phyloP scores from a whole-genome alignment of 2,888 invertebrate genomes.

The Dolichomitus sp. region DNA sequence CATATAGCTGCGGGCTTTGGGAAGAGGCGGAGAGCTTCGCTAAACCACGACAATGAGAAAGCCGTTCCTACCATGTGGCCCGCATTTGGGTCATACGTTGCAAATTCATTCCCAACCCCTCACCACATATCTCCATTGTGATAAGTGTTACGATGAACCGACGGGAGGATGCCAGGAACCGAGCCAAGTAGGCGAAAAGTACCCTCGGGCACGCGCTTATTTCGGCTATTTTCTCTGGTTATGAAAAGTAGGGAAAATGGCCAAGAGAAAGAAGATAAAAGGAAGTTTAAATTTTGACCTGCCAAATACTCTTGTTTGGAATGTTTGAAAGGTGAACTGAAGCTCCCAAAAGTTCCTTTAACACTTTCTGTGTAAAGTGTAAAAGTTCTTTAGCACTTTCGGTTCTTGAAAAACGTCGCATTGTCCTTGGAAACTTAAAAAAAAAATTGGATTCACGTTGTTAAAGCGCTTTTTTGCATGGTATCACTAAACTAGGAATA shows the following conservation, averaged over 20 bases:
- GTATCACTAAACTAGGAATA: background rate
- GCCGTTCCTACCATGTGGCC: slow-evolving; percentile 53
- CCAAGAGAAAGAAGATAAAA: slow-evolving; percentile 19
- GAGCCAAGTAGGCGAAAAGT: slow-evolving; percentile 68
- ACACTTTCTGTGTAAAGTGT: background rate
- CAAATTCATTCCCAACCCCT: slow-evolving; percentile 49
- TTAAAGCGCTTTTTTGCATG: background rate
- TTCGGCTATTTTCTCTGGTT: slow-evolving; percentile 43
- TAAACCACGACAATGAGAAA: slow-evolving; percentile 61
- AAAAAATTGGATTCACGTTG: background rate
- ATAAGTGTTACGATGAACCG: slow-evolving; percentile 68
- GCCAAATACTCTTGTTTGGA: background rate
- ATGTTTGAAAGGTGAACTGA: background rate
- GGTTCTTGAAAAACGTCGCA: too few relatives aligned
- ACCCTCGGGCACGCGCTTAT: slow-evolving; percentile 48
- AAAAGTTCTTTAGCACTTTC: too few relatives aligned
- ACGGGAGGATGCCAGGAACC: slow-evolving; percentile 51
- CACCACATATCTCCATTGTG: slow-evolving; percentile 61
- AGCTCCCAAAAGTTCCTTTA: background rate
- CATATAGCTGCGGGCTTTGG: slow-evolving; percentile 32
- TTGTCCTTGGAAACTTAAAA: too few relatives aligned
- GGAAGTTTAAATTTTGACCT: slow-evolving; percentile 1
- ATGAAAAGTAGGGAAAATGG: slow-evolving; percentile 27
- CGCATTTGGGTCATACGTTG: slow-evolving; percentile 64
- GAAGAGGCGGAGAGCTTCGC: slow-evolving; percentile 35